Conservation (phyloP, 2,113 vertebrate genomes). For the Petroica traversi region DNA sequence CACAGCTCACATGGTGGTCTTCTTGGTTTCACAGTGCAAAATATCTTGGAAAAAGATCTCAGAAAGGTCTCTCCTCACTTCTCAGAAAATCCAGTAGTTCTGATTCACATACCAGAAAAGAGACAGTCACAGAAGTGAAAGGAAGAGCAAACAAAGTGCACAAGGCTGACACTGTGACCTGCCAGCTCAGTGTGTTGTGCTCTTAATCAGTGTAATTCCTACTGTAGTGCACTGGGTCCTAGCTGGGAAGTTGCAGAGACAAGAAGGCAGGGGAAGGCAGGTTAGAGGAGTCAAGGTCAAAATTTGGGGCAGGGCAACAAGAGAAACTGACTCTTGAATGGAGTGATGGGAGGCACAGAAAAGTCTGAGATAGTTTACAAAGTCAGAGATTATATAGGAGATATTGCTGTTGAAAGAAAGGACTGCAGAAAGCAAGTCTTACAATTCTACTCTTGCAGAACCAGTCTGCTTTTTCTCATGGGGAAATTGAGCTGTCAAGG, state of each 20-base stretch:
- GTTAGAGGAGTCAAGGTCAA: not conserved
- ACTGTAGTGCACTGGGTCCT: not conserved
- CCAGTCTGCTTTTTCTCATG: not conserved
- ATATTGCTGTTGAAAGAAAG: not conserved
- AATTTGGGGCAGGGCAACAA: not conserved
- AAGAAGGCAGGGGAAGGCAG: not conserved
- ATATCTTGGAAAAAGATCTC: not conserved
- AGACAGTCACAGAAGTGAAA: not conserved
- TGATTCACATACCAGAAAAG: not conserved
- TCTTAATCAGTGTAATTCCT: not conserved
- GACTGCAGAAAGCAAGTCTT: not conserved
- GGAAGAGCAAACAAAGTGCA: not conserved
- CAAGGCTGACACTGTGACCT: not conserved
- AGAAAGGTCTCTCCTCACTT: not conserved
- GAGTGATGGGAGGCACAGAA: not conserved
- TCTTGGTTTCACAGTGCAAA: not conserved
- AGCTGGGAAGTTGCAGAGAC: not conserved
- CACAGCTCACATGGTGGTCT: not conserved
- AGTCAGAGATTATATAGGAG: not conserved
- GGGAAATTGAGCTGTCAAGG: not conserved
- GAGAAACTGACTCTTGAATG: not conserved
- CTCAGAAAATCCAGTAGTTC: not conserved
- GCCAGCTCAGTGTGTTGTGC: accelerated
- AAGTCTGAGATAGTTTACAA: not conserved
- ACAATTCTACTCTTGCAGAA: not conserved